Conservation (phyloP, 2,888 invertebrate genomes). For the Congeria kusceri region DNA sequence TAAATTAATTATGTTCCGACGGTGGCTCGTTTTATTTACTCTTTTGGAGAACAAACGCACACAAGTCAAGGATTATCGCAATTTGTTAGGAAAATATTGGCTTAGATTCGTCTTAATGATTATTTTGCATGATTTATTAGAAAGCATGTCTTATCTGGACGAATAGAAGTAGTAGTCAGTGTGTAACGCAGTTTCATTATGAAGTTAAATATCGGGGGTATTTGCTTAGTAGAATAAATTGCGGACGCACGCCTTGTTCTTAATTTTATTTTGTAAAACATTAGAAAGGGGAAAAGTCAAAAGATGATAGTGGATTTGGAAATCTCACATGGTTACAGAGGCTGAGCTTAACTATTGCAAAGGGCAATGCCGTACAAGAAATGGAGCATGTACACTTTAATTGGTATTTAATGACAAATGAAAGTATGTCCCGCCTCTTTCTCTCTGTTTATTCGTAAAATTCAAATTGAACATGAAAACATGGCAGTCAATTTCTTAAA, state of each 20-base stretch:
- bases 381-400: no score
- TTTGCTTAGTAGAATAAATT: slow-evolving; percentile 3
- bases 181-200: not conserved
- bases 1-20: slow-evolving; percentile 50
- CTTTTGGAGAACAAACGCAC: slow-evolving; percentile 26
- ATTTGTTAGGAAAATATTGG: slow-evolving; percentile 62
- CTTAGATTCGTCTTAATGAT: slow-evolving; percentile 47
- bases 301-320: slow-evolving; percentile 9
- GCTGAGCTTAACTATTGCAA: slow-evolving; percentile 8
- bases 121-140: slow-evolving; percentile 44
- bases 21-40: slow-evolving; percentile 4
- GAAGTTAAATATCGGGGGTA: not conserved
- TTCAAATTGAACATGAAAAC: no score
- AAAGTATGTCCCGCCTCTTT: no score
- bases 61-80: slow-evolving; percentile 54
- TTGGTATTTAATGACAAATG: no score
- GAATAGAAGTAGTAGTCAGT: slow-evolving; percentile 1
- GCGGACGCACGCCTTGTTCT: not conserved
- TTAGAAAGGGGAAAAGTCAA: slow-evolving; percentile 17
- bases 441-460: no score
- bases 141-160: slow-evolving; percentile 53
- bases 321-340: slow-evolving; percentile 14
- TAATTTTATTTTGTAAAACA: not conserved
- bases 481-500: no score
- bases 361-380: not conserved